Base-by-base conservation (phyloP, 2,113 vertebrate species). In the Pedionomus torquatus region DNA sequence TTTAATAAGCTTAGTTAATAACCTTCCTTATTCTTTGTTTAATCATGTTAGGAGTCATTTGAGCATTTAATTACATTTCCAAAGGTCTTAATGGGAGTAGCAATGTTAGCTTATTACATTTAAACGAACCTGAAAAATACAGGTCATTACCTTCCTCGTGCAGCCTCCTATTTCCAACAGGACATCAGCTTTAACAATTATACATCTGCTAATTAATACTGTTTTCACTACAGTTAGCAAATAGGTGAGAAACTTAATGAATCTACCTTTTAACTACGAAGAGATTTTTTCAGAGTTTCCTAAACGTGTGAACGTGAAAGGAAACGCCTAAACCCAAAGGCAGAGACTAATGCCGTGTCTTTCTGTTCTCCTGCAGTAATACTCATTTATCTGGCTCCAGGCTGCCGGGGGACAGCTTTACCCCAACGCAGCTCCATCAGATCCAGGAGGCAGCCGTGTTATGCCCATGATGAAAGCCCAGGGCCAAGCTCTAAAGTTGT, bases 11-110 rank as follows among this genome's bases (percentile, higher is more conserved):
- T 97, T 95, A 87, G 69, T 79, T 89, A 93, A 96, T 95, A 97
- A 85, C 78, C 89, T 93, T 88, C 49, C 49, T 10, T 95, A 44
- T 91, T 97, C 94, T 92, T 96, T 96, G 30, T 87, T 95, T 97
- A 97, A 98, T 97, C 71, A 21, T 61, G 57, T 97, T 96, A 97
- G 96, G 83, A 94, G 93, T 87, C 72, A 93, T 97, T 92, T 96
- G 91, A 93, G 89, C 87, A 94, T 97, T 98, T 97, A 97, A 97
- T 98, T 98, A 95, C 79, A 94, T 97, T 98, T 97, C 75, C 89
- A 93, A 95, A 92, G 57, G 89, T 97, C 83, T 96, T 94, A 96
- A 93, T 92, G 94, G 80, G 61, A 95, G 43, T 95, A 96, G 93
- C 97, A 87, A 80, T 97, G 95, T 96, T 97, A 96, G 93, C 77